Evolutionary conservation across 2,797 vertebrate species (phyloP), one percentile per base, ranked within the genome.

Genomic region (Diplodus puntazzo): DNA sequence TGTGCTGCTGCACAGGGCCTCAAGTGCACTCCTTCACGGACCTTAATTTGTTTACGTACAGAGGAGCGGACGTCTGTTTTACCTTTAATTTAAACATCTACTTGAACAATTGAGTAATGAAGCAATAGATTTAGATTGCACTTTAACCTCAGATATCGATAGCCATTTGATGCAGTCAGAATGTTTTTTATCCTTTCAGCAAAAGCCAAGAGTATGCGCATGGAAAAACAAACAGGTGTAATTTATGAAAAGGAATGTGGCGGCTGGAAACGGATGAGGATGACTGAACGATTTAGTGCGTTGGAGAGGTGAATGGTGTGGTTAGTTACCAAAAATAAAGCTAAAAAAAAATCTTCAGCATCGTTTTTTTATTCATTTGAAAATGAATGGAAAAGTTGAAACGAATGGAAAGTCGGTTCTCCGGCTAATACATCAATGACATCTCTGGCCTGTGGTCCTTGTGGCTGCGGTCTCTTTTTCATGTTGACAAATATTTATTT

Each of bases 401-500:
- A 65, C 60, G 11, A 74, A 73, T 53, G 21, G 46, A 55, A 76
- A 65, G n/a, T 73, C 58, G 43, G 62, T 30, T 61, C 2, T 60
- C 48, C 4, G 3, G 25, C 20, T 42, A 53, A 69, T 64, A 18
- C 34, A 69, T 73, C 61, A 64, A 20, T 74, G 39, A 68, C 53
- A 59, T 83, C 59, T 78, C 71, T 72, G 76, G 39, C 62, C 52
- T 61, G 34, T 76, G 80, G 69, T 64, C 43, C 16, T 45, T 13
- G 14, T 14, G 12, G 12, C 43, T 63, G 60, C 2, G 45, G 53
- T 60, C 12, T 73, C 23, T 62, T 77, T 73, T 78, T 23, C 5
- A 43, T 67, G 57, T 62, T 43, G 16, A 67, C 72, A 79, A 71
- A 72, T 73, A 83, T 80, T 76, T 81, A 57, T 64, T 80, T 88